Evolutionary conservation across 1,140 invertebrate genomes (phyloP).

Genomic region (Caenorhabditis brenneri): DNA sequence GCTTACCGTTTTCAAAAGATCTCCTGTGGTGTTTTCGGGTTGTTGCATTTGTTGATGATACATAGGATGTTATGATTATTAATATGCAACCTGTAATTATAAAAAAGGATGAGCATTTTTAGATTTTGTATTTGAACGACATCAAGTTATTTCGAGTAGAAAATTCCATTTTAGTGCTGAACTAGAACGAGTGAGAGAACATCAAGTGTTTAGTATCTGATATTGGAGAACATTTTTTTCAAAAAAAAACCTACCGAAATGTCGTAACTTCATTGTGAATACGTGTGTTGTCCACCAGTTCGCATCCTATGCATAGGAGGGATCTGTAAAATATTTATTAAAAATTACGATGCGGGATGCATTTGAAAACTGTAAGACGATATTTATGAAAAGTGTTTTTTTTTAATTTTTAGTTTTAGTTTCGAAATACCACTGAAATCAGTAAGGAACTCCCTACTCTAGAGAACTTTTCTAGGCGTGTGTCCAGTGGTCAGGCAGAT

Average conservation of each 20-base stretch:
- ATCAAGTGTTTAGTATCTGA: too few relatives aligned
- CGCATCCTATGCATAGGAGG: not conserved
- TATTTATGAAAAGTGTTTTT: not conserved
- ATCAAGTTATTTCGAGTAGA: too few relatives aligned
- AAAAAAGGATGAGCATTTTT: not conserved
- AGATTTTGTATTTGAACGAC: too few relatives aligned
- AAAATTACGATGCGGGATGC: not conserved
- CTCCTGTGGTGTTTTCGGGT: conserved; percentile 1
- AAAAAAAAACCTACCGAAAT: not conserved
- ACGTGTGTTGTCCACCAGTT: not conserved
- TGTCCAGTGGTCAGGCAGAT: not conserved
- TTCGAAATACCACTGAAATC: too few relatives aligned
- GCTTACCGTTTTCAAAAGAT: conserved; percentile 27
- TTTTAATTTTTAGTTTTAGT: too few relatives aligned
- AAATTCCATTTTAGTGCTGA: not conserved
- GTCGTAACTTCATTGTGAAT: not conserved
- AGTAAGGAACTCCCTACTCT: not conserved
- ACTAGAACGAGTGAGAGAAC: not conserved
- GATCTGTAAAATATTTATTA: not conserved
- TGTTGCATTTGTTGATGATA: not conserved
- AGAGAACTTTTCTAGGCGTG: conserved; percentile 8
- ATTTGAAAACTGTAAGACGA: not conserved
- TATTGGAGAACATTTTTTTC: too few relatives aligned
- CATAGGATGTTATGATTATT: not conserved
- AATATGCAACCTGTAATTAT: not conserved